These are phyloP conservation scores for Alosa sapidissima DNA, from an alignment of 2,797 vertebrate genomes.

Conservation along the genomic window DNA sequence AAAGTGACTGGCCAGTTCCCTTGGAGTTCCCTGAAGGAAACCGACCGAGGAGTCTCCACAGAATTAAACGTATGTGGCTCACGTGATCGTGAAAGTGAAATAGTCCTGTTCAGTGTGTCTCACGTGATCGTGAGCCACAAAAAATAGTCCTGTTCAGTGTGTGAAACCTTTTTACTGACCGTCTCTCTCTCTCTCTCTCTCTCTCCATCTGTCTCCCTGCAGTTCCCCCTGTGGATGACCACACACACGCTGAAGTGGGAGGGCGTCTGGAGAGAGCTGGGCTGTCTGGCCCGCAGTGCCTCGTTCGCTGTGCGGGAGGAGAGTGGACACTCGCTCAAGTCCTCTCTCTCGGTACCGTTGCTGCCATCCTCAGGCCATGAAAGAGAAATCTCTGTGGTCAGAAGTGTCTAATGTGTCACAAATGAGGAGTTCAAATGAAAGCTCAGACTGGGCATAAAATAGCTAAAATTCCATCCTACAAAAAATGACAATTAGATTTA, in stretches of 20 bases:
- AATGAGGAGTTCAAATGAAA: neutral
- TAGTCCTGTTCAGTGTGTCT: slow-evolving; percentile 50
- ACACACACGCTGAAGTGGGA: slow-evolving; percentile 94
- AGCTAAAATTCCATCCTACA: too few species aligned
- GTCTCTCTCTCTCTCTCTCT: neutral
- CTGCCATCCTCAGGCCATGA: neutral
- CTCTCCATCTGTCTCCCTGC: neutral
- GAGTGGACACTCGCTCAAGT: slow-evolving; percentile 94
- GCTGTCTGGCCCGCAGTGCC: slow-evolving; percentile 89
- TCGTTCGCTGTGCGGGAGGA: slow-evolving; percentile 95
- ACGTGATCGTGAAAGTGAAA: too few species aligned
- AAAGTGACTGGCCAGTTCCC: slow-evolving; percentile 98
- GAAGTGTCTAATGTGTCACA: neutral
- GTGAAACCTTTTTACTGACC: neutral
- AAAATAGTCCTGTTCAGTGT: neutral
- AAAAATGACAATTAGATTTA: neutral
- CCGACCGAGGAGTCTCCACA: slow-evolving; percentile 87
- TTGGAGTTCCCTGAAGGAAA: slow-evolving; percentile 96
- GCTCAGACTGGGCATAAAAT: too few species aligned
- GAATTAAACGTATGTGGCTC: slow-evolving; percentile 83
- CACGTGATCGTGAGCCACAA: too few species aligned
- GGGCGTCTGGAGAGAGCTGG: slow-evolving; percentile 93
- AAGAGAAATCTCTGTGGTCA: neutral
- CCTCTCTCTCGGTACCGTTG: slow-evolving; percentile 83
- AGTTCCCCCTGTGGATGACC: slow-evolving; percentile 91